Base-by-base conservation (phyloP, 1,140 invertebrate genomes). In the Euura lappo region DNA sequence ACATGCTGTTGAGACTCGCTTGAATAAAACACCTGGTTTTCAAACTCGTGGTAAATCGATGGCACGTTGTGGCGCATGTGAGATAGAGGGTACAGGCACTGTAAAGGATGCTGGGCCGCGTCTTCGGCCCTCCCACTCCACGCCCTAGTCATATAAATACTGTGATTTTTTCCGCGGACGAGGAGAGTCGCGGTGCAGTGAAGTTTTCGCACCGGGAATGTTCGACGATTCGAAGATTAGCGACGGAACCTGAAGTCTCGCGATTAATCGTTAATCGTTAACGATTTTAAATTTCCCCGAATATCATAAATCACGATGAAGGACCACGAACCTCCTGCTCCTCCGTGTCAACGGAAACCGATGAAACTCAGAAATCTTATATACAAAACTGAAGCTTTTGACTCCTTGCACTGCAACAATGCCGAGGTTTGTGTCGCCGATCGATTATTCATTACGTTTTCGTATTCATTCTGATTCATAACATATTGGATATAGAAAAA, bases 321-420 rank as follows among this genome's bases (percentile, higher is more conserved):
- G 79, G 84, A 86, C 46, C 84, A 84, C 72, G 84, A 85, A 72
- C 78, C 77, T 44, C 78, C 77, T 44, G 68, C 77, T 7, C 65
- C 69, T 42, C 69, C 69, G 7, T 80, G 79, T 44, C 85, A 90
- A 71, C 89, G 84, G 69, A 91, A 90, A 78, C 90, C 91, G 3
- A 89, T 91, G 28, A 89, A 91, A 70, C 80, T 93, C 44, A 88
- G 88, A 78, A 92, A 92, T 84, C 81, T 92, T 11, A 83, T 88
- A 72, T 86, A 90, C 64, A 89, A 89, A 80, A 90, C 89, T 8
- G 91, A 91, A 75, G 89, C 90, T 2, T 91, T 92, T 74, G 92
- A 93, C 80, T 89, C 89, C 13, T 79, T 93, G 72, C 89, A 92
- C 80, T 79, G 86, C 11, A 89, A 88, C 78, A 86, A 88, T 71